Evolutionary conservation across 2,113 vertebrate species (phyloP).

Genomic region (Melospiza melodia): DNA sequence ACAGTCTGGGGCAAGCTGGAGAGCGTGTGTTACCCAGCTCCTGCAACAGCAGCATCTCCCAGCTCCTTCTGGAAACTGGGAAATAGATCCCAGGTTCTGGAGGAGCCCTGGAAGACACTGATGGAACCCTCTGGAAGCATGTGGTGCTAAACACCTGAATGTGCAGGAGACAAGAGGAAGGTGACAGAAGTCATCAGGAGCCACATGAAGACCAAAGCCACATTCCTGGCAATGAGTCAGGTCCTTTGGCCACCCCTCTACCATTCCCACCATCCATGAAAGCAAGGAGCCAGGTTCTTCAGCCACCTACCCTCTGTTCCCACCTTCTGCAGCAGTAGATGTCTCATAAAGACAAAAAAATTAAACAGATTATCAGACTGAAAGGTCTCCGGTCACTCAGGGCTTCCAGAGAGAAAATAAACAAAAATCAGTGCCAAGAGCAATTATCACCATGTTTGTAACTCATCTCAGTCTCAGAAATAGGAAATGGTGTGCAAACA

Average conservation of each 20-base stretch:
- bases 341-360: background rate
- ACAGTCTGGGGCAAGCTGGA: background rate
- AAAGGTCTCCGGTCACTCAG: background rate
- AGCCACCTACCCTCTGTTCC: background rate
- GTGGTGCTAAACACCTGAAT: background rate
- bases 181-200: background rate
- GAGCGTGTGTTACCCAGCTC: accelerated
- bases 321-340: accelerated
- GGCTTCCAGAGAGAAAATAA: background rate
- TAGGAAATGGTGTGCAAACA: background rate
- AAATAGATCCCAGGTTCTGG: background rate
- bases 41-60: background rate
- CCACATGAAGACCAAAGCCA: background rate
- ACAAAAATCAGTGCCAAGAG: background rate
- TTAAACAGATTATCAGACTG: background rate
- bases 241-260: background rate
- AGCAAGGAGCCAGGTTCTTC: background rate
- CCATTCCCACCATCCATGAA: background rate
- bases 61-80: background rate
- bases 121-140: background rate
- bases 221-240: accelerated
- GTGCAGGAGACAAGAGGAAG: background rate
- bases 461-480: background rate
- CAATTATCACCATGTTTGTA: background rate
- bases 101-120: background rate